phyloP scores from a whole-genome alignment of 2,888 invertebrate genomes.

The Conchocele bisecta region DNA sequence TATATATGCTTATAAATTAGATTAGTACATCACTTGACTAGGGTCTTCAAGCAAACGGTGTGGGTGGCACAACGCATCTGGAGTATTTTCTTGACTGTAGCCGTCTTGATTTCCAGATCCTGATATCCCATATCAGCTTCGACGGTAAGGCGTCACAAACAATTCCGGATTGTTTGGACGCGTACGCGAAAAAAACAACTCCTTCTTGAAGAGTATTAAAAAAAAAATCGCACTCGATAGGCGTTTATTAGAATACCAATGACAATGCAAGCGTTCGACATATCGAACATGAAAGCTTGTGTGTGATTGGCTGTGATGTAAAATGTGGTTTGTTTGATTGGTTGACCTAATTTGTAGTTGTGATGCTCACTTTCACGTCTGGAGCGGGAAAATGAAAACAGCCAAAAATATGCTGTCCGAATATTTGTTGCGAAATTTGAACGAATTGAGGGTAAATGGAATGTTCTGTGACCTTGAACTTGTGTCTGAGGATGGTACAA shows the following conservation, averaged over 20 bases:
- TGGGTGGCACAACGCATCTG: too few relatives aligned
- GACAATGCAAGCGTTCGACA: background rate
- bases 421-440: constrained; percentile 28
- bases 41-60: too few relatives aligned
- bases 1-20: too few relatives aligned
- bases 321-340: background rate
- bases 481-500: constrained; percentile 40
- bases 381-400: too few relatives aligned
- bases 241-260: background rate
- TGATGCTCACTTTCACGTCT: too few relatives aligned
- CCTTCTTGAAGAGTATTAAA: constrained; percentile 1
- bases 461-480: constrained; percentile 61
- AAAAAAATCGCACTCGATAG: background rate
- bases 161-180: too few relatives aligned
- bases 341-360: background rate
- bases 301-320: background rate
- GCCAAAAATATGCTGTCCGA: background rate
- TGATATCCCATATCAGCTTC: too few relatives aligned
- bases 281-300: background rate
- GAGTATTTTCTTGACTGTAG: too few relatives aligned
- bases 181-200: too few relatives aligned
- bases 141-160: too few relatives aligned
- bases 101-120: too few relatives aligned
- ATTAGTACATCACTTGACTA: too few relatives aligned
- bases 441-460: constrained; percentile 33